Evolutionary conservation across 1,140 invertebrate species (phyloP).

Genomic region (Berghia stephanieae): DNA sequence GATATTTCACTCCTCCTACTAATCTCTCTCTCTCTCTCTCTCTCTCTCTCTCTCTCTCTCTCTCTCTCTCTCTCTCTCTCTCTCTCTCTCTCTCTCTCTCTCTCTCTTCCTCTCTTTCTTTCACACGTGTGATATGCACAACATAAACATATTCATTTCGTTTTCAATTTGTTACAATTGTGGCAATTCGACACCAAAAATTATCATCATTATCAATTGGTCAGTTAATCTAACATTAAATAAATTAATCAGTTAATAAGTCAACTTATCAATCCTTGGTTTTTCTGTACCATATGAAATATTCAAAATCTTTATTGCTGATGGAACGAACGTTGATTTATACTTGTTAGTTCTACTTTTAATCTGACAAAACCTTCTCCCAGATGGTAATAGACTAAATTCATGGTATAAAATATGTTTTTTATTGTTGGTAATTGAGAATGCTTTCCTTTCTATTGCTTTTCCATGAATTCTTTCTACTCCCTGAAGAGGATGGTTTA

Average conservation of each 20-base stretch:
- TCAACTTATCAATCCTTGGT: not conserved
- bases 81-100: not conserved
- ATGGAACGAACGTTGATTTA: too few relatives aligned
- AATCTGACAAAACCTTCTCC: too few relatives aligned
- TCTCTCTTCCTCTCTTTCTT: not conserved
- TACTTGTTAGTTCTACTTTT: too few relatives aligned
- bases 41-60: slow-evolving; percentile 27
- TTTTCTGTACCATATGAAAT: too few relatives aligned
- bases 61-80: slow-evolving; percentile 23
- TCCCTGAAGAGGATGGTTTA: too few relatives aligned
- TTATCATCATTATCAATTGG: not conserved
- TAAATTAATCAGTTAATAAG: not conserved
- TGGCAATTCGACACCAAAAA: not conserved
- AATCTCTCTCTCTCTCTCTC: slow-evolving; percentile 29
- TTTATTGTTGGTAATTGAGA: too few relatives aligned
- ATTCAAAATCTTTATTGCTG: too few relatives aligned
- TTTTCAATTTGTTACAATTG: not conserved
- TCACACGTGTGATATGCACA: not conserved
- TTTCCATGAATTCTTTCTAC: too few relatives aligned
- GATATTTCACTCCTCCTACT: slow-evolving; percentile 12
- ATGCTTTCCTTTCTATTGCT: too few relatives aligned
- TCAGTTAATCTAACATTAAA: not conserved
- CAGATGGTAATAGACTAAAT: too few relatives aligned
- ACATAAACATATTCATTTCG: not conserved
- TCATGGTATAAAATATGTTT: too few relatives aligned